Percentiles rank a stretch among this genome's conserved stretches.
These are phyloP conservation scores for Periophthalmodon schlosseri DNA, from an alignment of 2,113 vertebrate genomes.

Conservation along the genomic window DNA sequence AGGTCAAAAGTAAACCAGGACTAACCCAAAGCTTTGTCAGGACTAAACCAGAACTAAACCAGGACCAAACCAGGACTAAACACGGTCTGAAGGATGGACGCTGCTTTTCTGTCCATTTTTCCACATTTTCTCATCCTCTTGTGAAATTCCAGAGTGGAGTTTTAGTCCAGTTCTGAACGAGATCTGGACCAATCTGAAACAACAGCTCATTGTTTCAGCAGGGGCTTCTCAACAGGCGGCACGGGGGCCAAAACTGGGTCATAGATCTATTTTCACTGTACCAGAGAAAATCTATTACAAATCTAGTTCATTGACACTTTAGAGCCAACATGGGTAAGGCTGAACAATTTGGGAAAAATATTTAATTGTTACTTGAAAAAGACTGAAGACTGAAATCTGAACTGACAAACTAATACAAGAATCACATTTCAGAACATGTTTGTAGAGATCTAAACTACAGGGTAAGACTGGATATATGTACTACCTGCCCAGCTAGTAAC, in stretches of 20 bases:
- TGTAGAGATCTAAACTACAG: too few species aligned
- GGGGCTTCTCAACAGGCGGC: background rate
- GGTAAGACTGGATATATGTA: too few species aligned
- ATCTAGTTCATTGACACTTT: too few species aligned
- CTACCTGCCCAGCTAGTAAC: too few species aligned
- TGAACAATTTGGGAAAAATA: too few species aligned
- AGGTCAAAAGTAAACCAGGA: background rate
- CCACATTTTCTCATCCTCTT: conserved; percentile 60
- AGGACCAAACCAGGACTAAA: background rate
- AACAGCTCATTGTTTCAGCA: background rate
- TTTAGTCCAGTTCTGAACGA: conserved; percentile 13
- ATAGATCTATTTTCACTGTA: too few species aligned
- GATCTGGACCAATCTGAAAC: background rate
- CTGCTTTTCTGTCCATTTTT: conserved; percentile 31
- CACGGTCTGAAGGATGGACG: conserved; percentile 14
- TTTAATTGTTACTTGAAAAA: too few species aligned
- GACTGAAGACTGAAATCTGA: too few species aligned
- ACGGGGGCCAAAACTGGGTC: background rate
- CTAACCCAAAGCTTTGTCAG: background rate
- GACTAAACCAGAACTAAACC: background rate
- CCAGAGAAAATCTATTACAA: too few species aligned
- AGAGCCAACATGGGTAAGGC: too few species aligned
- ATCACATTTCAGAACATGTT: too few species aligned
- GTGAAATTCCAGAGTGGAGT: conserved; percentile 75
- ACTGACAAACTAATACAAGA: too few species aligned